Base-by-base conservation (phyloP, 2,797 vertebrate genomes). In the Siniperca obscura region DNA sequence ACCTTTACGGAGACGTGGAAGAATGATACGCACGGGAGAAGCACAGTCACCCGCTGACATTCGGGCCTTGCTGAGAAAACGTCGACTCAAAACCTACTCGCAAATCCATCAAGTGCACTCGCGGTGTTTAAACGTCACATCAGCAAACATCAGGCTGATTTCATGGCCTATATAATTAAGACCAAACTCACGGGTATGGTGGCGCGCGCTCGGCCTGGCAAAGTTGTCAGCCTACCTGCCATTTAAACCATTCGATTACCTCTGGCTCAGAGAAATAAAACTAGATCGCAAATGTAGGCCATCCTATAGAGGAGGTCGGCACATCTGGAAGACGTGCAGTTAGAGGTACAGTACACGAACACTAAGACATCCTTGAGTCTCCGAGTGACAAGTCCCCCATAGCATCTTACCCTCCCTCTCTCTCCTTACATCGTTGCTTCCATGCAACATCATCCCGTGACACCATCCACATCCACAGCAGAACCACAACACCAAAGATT, bases 401-500 rank as follows among this genome's bases (percentile, higher is more conserved):
- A 81, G 81, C 91, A 90, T 83, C 80, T 44, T 75, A 38, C 48
- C 71, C 81, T 65, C 62, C 78, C 70, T 66, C 38, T 11, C 50
- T 59, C 75, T 67, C 38, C 78, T 50, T 55, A 68, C 81, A 91
- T 82, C 86, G 80, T 17, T 46, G 76, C 89, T 74, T 81, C 57
- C 85, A 81, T 82, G 77, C 87, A 89, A 83, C 92, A 90, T 89
- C 87, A 87, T 88, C 87, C 89, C 76, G 86, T 82, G 85, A 89
- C 88, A 91, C 73, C 76, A 34, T 81, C 84, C 85, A 69, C 84
- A 88, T 85, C 79, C 73, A 76, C 84, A 74, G 22, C 74, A 66
- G 36, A 60, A 83, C n/a, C 77, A 53, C 76, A 81, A 64, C 73
- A 70, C 53, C 79, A 42, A 85, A 65, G 67, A 88, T n/a, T 74